Evolutionary conservation across 2,888 invertebrate genomes (phyloP), one percentile per base, ranked within the genome.

Genomic region (Branchipolynoe longqiensis): DNA sequence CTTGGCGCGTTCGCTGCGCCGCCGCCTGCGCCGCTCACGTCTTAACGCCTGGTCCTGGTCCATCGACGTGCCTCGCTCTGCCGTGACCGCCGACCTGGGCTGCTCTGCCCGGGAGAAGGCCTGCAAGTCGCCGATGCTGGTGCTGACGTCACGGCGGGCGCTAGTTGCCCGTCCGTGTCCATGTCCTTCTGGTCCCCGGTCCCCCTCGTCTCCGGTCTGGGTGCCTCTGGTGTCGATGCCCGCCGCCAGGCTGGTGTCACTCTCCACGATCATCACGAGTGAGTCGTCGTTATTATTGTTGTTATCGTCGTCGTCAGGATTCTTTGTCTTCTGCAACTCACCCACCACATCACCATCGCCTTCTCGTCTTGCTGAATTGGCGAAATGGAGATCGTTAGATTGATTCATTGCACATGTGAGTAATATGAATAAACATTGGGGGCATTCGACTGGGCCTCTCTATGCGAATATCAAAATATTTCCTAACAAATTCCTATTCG

Each of bases 201-300:
- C 1, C 31, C 64, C 33, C 33, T 64, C 3, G 64, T 33, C 4
- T 64, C 64, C 4, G 64, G 8, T 12, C 4, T 14, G 48, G 48
- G 59, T 59, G 12, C 6, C 33, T 6, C 33, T 64, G 31, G 28
- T 28, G 31, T n/a, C n/a, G 14, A 14, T n/a, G 8, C 14, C 22
- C n/a, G 25, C 4, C n/a, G 25, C 22, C 25, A 25, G 64, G 8
- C 8, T 31, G 31, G 64, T 4, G 33, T 33, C 64, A 6, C n/a
- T 31, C 33, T 64, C 64, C 4, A 64, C 33, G 6, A 64, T 33
- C 28, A 64, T 8, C 31, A 64, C 8, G 8, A 64, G 64, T 3
- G 64, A 64, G 33, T 64, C 33, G 33, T 64, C 64, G 48, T 48
- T 8, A n/a, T n/a, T n/a, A n/a, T 59, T 14, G 64, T 64, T 64